Evolutionary conservation across 2,888 invertebrate genomes (phyloP).

Genomic region (Eupithecia subfuscata): DNA sequence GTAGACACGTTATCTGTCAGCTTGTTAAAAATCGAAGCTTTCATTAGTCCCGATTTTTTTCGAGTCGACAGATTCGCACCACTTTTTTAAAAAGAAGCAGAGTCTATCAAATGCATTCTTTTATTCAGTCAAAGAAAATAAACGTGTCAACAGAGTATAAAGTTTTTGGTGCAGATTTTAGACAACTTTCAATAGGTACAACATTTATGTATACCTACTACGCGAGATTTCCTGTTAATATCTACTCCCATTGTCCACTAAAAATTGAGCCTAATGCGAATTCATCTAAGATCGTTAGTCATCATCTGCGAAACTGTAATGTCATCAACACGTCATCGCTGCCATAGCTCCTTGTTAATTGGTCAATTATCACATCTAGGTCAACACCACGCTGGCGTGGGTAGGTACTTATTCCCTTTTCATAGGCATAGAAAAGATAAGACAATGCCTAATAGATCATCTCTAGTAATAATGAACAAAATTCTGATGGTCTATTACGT

Average conservation of each 20-base stretch:
- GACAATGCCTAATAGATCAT: neutral
- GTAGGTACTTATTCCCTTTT: neutral
- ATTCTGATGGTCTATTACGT: too few species aligned
- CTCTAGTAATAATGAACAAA: neutral
- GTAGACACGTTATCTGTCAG: too few species aligned
- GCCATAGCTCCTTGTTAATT: slow-evolving; percentile 20
- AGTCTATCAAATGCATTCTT: too few species aligned
- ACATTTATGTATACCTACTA: too few species aligned
- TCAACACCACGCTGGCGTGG: neutral
- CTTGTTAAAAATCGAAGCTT: too few species aligned
- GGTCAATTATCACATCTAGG: slow-evolving; percentile 13
- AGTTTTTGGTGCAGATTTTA: neutral
- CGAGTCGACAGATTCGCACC: too few species aligned
- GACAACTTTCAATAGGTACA: neutral
- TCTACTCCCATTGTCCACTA: neutral
- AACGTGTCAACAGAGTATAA: neutral
- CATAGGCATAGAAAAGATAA: neutral
- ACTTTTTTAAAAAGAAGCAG: too few species aligned
- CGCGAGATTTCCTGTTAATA: neutral
- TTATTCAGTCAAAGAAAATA: too few species aligned
- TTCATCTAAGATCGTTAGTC: neutral
- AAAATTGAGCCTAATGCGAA: neutral
- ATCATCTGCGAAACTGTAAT: slow-evolving; percentile 1
- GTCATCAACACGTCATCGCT: slow-evolving; percentile 16
- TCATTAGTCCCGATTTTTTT: too few species aligned